Percentiles rank a stretch among this genome's conserved stretches.
Evolutionary conservation across 2,888 invertebrate genomes (phyloP).

Genomic region (Caenorhabditis sp.): DNA sequence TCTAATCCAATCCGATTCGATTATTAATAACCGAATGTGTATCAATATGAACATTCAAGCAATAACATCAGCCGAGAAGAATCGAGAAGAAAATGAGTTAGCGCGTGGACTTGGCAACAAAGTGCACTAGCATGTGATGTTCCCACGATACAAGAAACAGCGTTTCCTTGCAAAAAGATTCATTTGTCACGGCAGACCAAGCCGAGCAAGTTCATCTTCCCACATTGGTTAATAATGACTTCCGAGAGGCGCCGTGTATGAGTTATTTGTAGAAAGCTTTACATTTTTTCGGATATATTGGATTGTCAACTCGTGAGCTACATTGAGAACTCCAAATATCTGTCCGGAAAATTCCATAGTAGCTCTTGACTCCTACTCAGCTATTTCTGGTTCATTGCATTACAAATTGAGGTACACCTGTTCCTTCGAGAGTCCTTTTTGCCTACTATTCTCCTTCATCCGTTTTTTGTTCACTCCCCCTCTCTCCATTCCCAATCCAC

Average conservation of each 20-base stretch:
- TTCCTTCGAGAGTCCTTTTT: neutral
- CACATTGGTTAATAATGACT: constrained; percentile 42
- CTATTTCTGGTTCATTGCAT: neutral
- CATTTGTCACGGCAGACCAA: constrained; percentile 49
- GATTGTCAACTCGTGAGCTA: too few relatives aligned
- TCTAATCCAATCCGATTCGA: constrained; percentile 16
- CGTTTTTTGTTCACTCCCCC: constrained; percentile 14
- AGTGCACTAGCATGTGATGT: constrained; percentile 55
- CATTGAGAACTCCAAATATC: too few relatives aligned
- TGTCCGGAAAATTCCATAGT: too few relatives aligned
- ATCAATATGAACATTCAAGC: constrained; percentile 9
- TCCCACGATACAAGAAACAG: constrained; percentile 47
- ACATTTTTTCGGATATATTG: too few relatives aligned
- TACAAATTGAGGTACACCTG: neutral
- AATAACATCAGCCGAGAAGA: neutral
- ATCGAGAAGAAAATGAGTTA: constrained; percentile 14
- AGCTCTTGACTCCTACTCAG: too few relatives aligned
- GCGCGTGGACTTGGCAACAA: constrained; percentile 7
- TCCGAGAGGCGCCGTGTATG: constrained; percentile 19
- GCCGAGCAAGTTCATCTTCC: constrained; percentile 40
- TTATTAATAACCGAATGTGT: constrained; percentile 28
- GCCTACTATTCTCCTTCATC: neutral
- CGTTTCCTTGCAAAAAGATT: constrained; percentile 21
- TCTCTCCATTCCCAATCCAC: neutral
- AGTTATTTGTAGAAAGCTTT: constrained; percentile 27